Conservation (phyloP, 2,888 invertebrate genomes). For the Drosophila fungiperda region DNA sequence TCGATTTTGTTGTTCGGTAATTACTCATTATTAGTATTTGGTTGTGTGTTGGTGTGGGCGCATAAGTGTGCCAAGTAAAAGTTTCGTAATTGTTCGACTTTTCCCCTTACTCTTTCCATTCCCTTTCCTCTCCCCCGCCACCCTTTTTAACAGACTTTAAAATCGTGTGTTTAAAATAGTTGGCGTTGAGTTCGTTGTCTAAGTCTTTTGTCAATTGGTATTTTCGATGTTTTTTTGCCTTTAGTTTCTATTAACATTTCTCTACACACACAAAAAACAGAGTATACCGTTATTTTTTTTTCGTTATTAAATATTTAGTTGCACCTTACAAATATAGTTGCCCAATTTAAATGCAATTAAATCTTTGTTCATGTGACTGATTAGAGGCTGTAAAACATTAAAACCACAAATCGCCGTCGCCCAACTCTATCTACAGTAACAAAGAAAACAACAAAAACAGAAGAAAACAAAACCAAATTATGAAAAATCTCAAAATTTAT, state of each 20-base stretch:
- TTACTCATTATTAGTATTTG: constrained; percentile 15
- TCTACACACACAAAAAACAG: constrained; percentile 22
- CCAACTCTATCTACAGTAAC: constrained; percentile 16
- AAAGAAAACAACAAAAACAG: constrained; percentile 16
- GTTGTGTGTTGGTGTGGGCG: not conserved
- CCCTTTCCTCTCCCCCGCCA: too few species aligned
- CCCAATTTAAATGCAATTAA: constrained; percentile 68
- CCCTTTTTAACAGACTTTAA: not conserved
- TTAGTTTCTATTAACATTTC: constrained; percentile 32
- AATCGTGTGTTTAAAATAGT: constrained; percentile 45
- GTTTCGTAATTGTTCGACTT: constrained; percentile 21
- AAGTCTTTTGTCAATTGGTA: constrained; percentile 29
- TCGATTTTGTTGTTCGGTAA: not conserved
- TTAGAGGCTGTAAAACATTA: constrained; percentile 48
- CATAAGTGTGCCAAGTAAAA: constrained; percentile 22
- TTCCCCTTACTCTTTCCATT: not conserved
- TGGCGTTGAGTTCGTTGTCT: constrained; percentile 69
- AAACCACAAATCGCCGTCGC: constrained; percentile 51
- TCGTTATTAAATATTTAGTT: constrained; percentile 37
- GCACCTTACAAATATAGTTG: constrained; percentile 28
- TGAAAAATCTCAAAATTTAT: constrained; percentile 78
- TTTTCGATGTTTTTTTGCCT: constrained; percentile 17
- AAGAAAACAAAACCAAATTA: constrained; percentile 65
- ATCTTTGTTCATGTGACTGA: constrained; percentile 55
- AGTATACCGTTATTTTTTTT: constrained; percentile 33